A percentile compares a stretch with the other conserved stretches of the same genome.
These are phyloP conservation scores for Eclectus roratus DNA, from an alignment of 2,113 vertebrate genomes.

Conservation along the genomic window DNA sequence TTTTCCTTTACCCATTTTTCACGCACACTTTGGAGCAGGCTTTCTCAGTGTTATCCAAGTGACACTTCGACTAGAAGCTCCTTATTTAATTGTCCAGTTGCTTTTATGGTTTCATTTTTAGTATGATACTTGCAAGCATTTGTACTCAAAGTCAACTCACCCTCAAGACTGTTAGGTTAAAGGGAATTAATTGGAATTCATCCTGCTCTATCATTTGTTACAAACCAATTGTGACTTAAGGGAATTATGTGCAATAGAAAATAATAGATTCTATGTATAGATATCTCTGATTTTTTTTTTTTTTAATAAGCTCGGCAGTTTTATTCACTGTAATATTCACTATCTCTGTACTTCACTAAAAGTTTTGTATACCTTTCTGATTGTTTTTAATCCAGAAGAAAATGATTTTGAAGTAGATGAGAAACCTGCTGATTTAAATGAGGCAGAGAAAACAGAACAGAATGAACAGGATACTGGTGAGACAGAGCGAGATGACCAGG, in stretches of 20 bases:
- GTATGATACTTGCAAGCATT: not conserved
- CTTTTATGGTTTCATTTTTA: not conserved
- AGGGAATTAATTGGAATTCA: not conserved
- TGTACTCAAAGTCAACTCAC: not conserved
- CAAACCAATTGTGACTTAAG: not conserved
- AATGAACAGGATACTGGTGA: slow-evolving; percentile 59
- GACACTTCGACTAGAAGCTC: not conserved
- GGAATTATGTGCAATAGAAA: not conserved
- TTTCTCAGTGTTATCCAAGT: not conserved
- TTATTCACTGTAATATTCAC: not conserved
- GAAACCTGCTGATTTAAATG: slow-evolving; percentile 72
- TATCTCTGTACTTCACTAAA: not conserved
- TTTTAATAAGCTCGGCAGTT: not conserved
- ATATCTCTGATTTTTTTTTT: not conserved
- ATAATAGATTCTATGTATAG: not conserved
- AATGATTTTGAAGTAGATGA: slow-evolving; percentile 88
- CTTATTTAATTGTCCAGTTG: not conserved
- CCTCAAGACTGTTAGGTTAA: not conserved
- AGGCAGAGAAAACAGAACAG: slow-evolving; percentile 65
- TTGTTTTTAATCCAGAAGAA: slow-evolving; percentile 61
- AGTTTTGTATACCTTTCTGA: not conserved
- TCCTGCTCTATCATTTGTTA: not conserved
- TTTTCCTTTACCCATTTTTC: not conserved
- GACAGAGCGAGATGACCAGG: not conserved
- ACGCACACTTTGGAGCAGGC: not conserved